phyloP scores from a whole-genome alignment of 2,797 vertebrate species.

The Chlorospingus semifuscus region DNA sequence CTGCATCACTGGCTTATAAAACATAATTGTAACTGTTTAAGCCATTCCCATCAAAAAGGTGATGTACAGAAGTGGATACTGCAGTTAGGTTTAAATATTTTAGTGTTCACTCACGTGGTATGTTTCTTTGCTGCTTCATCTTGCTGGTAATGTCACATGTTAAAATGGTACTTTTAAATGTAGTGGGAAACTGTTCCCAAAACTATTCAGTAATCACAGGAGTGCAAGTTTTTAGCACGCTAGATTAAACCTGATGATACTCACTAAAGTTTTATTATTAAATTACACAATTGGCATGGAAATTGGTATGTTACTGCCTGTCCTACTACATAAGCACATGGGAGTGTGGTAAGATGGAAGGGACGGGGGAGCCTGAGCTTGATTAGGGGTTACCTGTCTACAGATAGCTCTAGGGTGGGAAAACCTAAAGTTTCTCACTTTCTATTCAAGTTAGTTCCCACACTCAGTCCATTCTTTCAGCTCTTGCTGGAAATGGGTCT shows the following conservation, averaged over 20 bases:
- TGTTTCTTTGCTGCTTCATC: neutral
- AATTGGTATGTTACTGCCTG: neutral
- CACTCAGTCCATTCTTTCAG: neutral
- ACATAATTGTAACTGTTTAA: neutral
- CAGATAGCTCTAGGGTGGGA: neutral
- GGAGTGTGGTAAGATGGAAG: neutral
- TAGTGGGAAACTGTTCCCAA: neutral
- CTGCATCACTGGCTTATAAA: neutral
- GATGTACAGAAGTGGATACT: neutral
- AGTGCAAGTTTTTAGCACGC: neutral
- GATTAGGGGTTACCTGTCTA: neutral
- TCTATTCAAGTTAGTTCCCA: neutral
- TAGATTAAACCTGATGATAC: neutral
- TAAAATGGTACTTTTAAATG: neutral
- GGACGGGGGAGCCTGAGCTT: neutral
- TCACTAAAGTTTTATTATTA: neutral
- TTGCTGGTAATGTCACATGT: neutral
- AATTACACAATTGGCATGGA: neutral
- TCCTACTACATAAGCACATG: neutral
- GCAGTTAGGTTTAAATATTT: neutral
- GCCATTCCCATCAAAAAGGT: neutral
- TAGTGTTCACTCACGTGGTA: accelerated
- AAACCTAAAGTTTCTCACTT: neutral
- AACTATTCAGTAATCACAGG: neutral
- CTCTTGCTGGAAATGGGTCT: neutral